A percentile compares a stretch with the other conserved stretches of the same genome.
phyloP scores from a whole-genome alignment of 2,797 vertebrate species.

The Cebuella pygmaea region DNA sequence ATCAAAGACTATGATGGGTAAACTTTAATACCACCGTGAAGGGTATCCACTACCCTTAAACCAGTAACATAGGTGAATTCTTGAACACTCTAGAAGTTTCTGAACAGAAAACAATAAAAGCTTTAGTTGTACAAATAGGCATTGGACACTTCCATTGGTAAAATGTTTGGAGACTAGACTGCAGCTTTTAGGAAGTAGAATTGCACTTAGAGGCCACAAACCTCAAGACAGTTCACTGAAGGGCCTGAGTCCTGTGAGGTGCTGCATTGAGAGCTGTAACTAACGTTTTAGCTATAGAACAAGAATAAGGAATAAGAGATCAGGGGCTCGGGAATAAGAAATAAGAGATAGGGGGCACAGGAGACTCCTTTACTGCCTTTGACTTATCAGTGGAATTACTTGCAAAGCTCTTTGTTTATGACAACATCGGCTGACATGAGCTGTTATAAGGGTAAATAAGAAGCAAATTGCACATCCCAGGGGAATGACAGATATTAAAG shows the following conservation, averaged over 20 bases:
- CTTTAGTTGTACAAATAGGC: neutral
- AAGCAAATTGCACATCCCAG: conserved; percentile 28
- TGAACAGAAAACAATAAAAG: neutral
- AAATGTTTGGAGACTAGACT: neutral
- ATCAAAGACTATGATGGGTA: neutral
- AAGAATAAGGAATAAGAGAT: neutral
- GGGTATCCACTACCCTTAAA: neutral
- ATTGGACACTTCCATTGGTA: neutral
- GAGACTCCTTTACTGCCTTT: conserved; percentile 33
- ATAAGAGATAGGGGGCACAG: neutral
- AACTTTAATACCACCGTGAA: neutral
- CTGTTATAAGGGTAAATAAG: conserved; percentile 62
- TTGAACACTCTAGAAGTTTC: neutral
- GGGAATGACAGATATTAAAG: neutral
- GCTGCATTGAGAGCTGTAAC: neutral
- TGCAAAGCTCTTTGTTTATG: conserved; percentile 51
- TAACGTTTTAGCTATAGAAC: neutral
- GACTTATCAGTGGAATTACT: conserved; percentile 39
- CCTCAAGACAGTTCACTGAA: neutral
- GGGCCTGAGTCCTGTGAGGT: neutral
- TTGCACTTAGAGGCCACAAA: neutral
- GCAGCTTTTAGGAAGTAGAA: neutral
- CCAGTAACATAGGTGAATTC: neutral
- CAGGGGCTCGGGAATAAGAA: neutral
- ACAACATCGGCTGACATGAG: conserved; percentile 23